Base-by-base conservation (phyloP, 2,888 invertebrate genomes). In the Leucoptera coffeella region DNA sequence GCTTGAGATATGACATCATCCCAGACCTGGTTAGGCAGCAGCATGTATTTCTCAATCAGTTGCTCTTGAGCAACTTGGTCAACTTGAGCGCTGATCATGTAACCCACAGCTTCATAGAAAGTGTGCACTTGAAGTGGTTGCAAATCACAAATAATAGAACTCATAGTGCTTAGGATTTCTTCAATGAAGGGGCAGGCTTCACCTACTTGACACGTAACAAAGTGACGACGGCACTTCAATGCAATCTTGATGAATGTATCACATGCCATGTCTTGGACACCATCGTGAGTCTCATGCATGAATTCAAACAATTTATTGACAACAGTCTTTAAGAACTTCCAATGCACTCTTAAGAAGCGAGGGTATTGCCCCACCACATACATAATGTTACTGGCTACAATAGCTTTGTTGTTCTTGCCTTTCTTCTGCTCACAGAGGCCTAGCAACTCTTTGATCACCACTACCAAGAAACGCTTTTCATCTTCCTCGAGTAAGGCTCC, bases 181-280 rank as follows among this genome's bases (percentile, higher is more conserved):
- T 99, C 96, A 50, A 99, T 95, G 58, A 99, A 99, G 26, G 99
- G 96, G 72, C 90, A 85, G 20, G 85, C 82, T 67, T 99, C 99
- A 22, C 96, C 96, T 35, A 89, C 84, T 73, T 99, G 97, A 22
- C 90, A 80, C 33, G 88, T 92, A 12, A 97, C 95, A 73, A 99
- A 99, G 69, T 99, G 97, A 41, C 96, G 78, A 35, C 94, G 79
- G 67, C 99, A 99, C 64, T 99, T 99, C 43, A 94, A 78, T 15
- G 99, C 94, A 48, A 99, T 99, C 73, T 99, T 99, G 41, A 99
- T 99, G 56, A 99, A 99, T 21, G 99, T 99, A 71, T 99, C 99
- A 74, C 99, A 99, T 32, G 99, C 99, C 99, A 99, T 99, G 50
- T 99, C 99, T 64, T 99, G 97, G 14, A 99, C 99, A 44, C 99